phyloP scores from a whole-genome alignment of 2,113 vertebrate species.

The Elgaria multicarinata region DNA sequence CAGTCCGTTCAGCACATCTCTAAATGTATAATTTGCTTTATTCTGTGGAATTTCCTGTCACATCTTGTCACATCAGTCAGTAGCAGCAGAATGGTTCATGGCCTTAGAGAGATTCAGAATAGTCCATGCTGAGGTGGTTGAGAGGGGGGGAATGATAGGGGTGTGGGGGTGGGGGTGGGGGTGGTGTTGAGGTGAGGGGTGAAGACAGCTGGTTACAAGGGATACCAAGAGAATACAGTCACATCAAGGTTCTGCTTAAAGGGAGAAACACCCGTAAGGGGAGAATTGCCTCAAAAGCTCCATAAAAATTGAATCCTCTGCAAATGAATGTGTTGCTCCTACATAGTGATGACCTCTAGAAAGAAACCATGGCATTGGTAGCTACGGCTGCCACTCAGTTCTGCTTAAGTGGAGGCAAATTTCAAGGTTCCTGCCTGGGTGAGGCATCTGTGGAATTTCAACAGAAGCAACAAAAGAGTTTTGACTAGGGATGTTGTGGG shows the following conservation, averaged over 20 bases:
- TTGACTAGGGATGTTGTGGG: too few relatives aligned
- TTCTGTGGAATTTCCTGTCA: slow-evolving; percentile 64
- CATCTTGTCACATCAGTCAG: slow-evolving; percentile 53
- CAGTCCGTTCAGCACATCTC: slow-evolving; percentile 62
- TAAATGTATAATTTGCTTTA: slow-evolving; percentile 63
- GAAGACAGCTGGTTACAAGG: not conserved
- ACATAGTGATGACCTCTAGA: slow-evolving; percentile 8
- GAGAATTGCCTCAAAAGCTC: slow-evolving; percentile 30
- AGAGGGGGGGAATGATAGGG: not conserved
- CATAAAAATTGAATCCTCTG: slow-evolving; percentile 10
- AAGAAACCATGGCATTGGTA: slow-evolving; percentile 31
- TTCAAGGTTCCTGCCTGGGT: not conserved
- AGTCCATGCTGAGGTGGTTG: not conserved
- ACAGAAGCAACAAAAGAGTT: slow-evolving; percentile 35
- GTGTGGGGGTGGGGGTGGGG: slow-evolving; percentile 54
- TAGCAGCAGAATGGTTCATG: slow-evolving; percentile 42
- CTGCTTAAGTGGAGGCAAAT: not conserved
- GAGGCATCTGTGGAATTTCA: not conserved
- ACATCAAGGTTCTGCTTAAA: slow-evolving; percentile 33
- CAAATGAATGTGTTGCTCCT: slow-evolving; percentile 11
- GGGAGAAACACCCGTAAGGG: not conserved
- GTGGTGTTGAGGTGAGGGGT: too few relatives aligned
- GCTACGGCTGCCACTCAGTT: slow-evolving; percentile 28
- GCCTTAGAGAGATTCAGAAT: slow-evolving; percentile 58
- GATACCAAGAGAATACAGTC: slow-evolving; percentile 16